A percentile compares a stretch with the other conserved stretches of the same genome.
phyloP scores from a whole-genome alignment of 2,888 invertebrate species.

The Nudaria mundana region DNA sequence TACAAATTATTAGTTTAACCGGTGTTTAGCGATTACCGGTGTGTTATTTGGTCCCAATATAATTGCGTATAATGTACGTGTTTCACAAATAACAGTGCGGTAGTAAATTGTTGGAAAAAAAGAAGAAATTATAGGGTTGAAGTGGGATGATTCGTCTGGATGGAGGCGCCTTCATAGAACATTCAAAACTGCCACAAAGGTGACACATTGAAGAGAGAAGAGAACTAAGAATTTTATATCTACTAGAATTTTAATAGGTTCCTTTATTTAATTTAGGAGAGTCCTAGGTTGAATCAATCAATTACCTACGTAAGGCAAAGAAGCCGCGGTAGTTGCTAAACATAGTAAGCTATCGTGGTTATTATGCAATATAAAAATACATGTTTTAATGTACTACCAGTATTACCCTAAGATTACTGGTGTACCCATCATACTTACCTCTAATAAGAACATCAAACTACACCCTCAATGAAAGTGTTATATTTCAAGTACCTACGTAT shows the following conservation, averaged over 20 bases:
- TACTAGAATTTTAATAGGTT: too few species aligned
- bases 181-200: too few species aligned
- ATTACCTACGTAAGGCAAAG: too few species aligned
- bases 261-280: too few species aligned
- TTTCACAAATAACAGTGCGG: conserved; percentile 51
- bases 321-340: too few species aligned
- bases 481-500: conserved; percentile 23
- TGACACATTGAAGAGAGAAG: too few species aligned
- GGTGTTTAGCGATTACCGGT: conserved; percentile 39
- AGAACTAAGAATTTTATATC: too few species aligned
- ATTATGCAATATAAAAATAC: too few species aligned
- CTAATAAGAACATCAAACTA: conserved; percentile 11
- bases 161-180: neutral
- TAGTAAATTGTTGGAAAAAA: conserved; percentile 39
- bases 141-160: conserved; percentile 13
- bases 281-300: too few species aligned
- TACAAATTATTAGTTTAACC: conserved; percentile 41
- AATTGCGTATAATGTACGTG: conserved; percentile 53
- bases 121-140: conserved; percentile 42
- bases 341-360: too few species aligned
- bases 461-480: conserved; percentile 40
- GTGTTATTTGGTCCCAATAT: conserved; percentile 52
- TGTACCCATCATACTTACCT: too few species aligned
- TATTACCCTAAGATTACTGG: too few species aligned
- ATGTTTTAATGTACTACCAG: neutral